Base-by-base conservation (phyloP, 2,113 vertebrate genomes). In the Gorilla gorilla region DNA sequence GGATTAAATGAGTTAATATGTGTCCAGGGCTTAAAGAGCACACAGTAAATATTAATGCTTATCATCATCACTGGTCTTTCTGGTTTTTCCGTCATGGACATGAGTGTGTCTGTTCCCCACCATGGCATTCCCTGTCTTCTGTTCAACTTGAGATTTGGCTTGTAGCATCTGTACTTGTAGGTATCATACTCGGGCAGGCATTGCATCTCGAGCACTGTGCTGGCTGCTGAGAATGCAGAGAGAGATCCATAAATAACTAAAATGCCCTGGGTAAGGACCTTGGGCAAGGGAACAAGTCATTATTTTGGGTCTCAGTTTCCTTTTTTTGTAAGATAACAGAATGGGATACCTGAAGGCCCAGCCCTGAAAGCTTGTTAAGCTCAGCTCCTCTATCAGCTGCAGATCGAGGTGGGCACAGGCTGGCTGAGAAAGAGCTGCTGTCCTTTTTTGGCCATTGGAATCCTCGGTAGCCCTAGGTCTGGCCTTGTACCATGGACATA, bases 381-480 rank as follows among this genome's bases (percentile, higher is more conserved):
- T 45, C 50, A 57, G 40, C 95, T 92, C 23, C 82, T 92, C 72
- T 68, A 9, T 32, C 6, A 11, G 57, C 92, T 90, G 32, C 45
- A 92, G 96, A 73, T 38, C 0, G 43, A 82, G 93, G 92, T 96
- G 94, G 95, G 96, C 92, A 35, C 27, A 43, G 75, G 55, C 75
- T 2, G 0, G 45, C 35, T 5, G 17, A 91, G 89, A 40, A 97
- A 84, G n/a, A 93, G 59, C 66, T 90, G 61, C 70, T 68, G 13
- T 45, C 97, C 97, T 95, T 98, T 97, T 97, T 96, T 97, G 97
- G 96, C 92, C 81, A 55, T 75, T 66, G 88, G 96, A 95, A 95
- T 97, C 86, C 94, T 82, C 8, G 14, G 92, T 91, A 88, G 91
- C 64, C 80, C 81, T 50, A 61, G 66, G 72, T 35, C 92, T 93